Conservation (phyloP, 2,888 invertebrate genomes). For the Thumatha senex region DNA sequence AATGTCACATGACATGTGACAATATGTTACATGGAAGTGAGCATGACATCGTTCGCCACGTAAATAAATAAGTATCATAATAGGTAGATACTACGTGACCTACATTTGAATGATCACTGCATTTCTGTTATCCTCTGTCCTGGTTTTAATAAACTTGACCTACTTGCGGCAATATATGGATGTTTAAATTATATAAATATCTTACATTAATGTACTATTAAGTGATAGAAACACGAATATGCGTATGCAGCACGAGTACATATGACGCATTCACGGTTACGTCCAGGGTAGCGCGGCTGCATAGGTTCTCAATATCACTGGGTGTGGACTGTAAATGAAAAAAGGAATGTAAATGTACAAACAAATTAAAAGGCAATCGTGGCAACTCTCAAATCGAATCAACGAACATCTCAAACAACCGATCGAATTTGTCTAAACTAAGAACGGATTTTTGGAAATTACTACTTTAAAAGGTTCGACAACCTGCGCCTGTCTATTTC, state of each 20-base stretch:
- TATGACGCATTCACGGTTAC: slow-evolving; percentile 49
- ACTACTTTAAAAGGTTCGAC: too few relatives aligned
- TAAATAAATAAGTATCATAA: not conserved
- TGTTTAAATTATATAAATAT: slow-evolving; percentile 60
- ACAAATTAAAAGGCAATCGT: too few relatives aligned
- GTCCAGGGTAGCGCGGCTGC: slow-evolving; percentile 47
- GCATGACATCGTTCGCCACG: too few relatives aligned
- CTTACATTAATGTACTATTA: slow-evolving; percentile 54
- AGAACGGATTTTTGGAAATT: too few relatives aligned
- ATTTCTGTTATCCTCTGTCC: slow-evolving; percentile 77
- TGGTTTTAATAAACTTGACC: slow-evolving; percentile 78
- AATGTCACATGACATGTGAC: too few relatives aligned
- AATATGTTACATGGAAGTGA: too few relatives aligned
- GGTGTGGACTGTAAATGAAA: too few relatives aligned
- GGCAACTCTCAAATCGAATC: too few relatives aligned
- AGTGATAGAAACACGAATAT: slow-evolving; percentile 47
- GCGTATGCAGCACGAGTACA: slow-evolving; percentile 46
- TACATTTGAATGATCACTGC: slow-evolving; percentile 64
- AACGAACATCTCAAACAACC: too few relatives aligned
- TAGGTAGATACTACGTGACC: slow-evolving; percentile 44
- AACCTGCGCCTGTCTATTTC: too few relatives aligned
- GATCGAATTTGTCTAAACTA: too few relatives aligned
- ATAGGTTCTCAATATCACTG: slow-evolving; percentile 14
- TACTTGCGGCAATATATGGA: slow-evolving; percentile 56
- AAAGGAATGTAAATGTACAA: too few relatives aligned